These are phyloP conservation scores for Coturnix japonica DNA, from an alignment of 2,113 vertebrate species.

Conservation along the genomic window DNA sequence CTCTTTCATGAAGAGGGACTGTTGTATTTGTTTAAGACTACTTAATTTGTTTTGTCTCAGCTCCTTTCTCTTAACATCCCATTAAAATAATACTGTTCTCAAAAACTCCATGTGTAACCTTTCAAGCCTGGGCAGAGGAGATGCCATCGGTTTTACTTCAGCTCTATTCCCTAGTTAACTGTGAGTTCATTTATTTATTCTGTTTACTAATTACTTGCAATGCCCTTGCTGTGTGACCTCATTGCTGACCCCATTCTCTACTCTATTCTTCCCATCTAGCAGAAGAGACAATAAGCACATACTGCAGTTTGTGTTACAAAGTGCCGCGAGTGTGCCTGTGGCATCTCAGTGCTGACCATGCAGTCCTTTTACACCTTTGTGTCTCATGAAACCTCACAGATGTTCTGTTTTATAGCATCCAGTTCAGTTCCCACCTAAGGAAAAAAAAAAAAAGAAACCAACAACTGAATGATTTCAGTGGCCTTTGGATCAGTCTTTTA, in stretches of 20 bases:
- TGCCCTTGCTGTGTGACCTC: not conserved
- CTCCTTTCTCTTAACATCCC: not conserved
- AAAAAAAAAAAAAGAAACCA: not conserved
- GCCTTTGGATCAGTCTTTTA: slow-evolving; percentile 26
- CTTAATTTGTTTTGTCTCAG: not conserved
- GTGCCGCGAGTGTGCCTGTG: not conserved
- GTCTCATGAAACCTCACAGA: not conserved
- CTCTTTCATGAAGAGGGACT: not conserved
- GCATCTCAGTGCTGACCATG: not conserved
- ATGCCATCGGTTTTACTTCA: not conserved
- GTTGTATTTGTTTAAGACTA: not conserved
- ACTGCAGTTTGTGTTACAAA: not conserved
- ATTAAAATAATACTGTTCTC: not conserved
- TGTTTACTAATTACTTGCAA: slow-evolving; percentile 13
- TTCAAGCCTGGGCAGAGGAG: not conserved
- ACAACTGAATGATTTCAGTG: slow-evolving; percentile 17
- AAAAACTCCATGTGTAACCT: not conserved
- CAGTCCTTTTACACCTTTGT: not conserved
- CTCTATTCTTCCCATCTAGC: not conserved
- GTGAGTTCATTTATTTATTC: not conserved
- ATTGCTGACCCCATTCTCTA: not conserved
- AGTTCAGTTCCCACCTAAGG: not conserved
- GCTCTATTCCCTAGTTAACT: not conserved
- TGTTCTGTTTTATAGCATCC: slow-evolving; percentile 28
- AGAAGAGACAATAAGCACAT: not conserved